Base-by-base conservation (phyloP, 2,888 invertebrate species). In the Ochropleura plecta region DNA sequence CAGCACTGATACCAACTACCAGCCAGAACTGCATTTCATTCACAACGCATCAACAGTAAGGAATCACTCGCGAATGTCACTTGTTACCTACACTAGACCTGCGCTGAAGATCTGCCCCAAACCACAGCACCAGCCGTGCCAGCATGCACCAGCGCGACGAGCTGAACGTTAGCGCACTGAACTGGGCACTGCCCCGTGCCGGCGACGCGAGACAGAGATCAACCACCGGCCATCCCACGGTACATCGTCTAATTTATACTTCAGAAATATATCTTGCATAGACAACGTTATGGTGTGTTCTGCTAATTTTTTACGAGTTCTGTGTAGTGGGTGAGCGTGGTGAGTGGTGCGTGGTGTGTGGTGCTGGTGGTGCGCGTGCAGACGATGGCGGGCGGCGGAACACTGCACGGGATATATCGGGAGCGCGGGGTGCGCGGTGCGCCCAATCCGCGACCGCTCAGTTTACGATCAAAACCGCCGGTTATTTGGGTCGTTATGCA, bases 381-480 rank as follows among this genome's bases (percentile, higher is more conserved):
- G 70, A 64, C 71, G 76, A 60, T 20, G 72, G 70, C 81, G 82
- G 70, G 3, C 72, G 69, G 65, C 60, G 60, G 70, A 76, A 65
- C 63, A 84, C 82, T 84, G 81, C 75, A 53, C 72, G 82, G 85
- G 88, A 86, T 90, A 89, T 85, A 88, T 91, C 89, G 88, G 91
- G 82, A 70, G 73, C 53, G 71, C 53, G 88, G 79, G 62, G 71
- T 64, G 67, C 69, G 49, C 66, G 74, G 57, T 60, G 60, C 51
- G 78, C 78, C 76, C 83, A 88, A 86, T 90, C 89, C 88, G 85
- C 86, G 72, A 88, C 76, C 84, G 82, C 76, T 73, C 75, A 74
- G 86, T 87, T 91, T 91, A 92, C 88, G 91, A 92, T 90, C 90
- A 90, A 88, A 89, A 82, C 83, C 77, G 60, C 63, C 76, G 78